phyloP scores from a whole-genome alignment of 2,113 vertebrate genomes.

The Amia ocellicauda region DNA sequence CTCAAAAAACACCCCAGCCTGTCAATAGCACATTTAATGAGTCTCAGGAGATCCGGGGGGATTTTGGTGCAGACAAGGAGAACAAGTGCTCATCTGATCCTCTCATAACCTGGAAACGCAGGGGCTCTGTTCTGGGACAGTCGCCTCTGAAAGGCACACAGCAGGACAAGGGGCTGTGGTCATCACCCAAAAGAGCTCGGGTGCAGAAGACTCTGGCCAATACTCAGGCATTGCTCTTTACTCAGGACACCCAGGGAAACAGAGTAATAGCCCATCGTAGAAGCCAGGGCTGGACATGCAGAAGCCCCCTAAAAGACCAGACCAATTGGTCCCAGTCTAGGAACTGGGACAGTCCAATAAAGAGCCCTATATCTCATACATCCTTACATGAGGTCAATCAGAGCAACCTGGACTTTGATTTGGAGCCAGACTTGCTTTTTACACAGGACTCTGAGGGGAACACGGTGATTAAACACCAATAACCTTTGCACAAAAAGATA shows the following conservation, averaged over 20 bases:
- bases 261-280: conserved; percentile 59
- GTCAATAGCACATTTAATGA: background rate
- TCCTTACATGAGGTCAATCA: conserved; percentile 32
- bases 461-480: conserved; percentile 65
- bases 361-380: conserved; percentile 3
- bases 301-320: conserved; percentile 51
- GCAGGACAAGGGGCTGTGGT: conserved; percentile 25
- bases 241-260: conserved; percentile 67
- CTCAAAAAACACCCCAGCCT: background rate
- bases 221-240: conserved; percentile 52
- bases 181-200: conserved; percentile 5
- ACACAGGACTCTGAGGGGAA: conserved; percentile 72
- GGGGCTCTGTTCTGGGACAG: conserved; percentile 7
- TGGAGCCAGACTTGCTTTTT: conserved; percentile 51
- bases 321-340: conserved; percentile 25
- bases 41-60: conserved; percentile 14
- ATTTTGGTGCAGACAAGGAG: conserved; percentile 37
- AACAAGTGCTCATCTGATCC: conserved; percentile 29
- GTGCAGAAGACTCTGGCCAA: conserved; percentile 31
- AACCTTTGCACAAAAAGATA: no score
- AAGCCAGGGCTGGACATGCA: background rate
- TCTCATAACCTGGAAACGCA: conserved; percentile 20
- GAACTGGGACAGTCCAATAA: background rate
- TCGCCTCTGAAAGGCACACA: conserved; percentile 15
- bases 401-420: conserved; percentile 26